Evolutionary conservation across 2,797 vertebrate species (phyloP), one percentile per base, ranked within the genome.

Genomic region (Orestias chungarensis): DNA sequence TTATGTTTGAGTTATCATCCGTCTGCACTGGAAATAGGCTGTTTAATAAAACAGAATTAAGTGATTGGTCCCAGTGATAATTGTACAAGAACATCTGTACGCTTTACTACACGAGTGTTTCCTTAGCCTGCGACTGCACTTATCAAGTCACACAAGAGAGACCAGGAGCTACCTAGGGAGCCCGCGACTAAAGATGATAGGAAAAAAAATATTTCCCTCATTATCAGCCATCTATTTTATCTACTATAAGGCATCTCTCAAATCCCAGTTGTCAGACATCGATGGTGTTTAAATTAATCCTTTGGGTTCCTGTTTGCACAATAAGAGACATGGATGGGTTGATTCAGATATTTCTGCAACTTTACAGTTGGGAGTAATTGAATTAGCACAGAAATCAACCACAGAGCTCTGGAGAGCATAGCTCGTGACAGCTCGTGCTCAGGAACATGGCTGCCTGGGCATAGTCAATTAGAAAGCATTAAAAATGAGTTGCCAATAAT

Each of bases 151-250:
- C 86, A 92, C 87, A 88, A 82, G 81, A 86, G 88, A 84, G 86
- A 83, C 85, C 20, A 27, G 75, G 79, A 85, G 75, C 84, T 72
- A 82, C 83, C 83, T 76, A 74, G 76, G 85, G 83, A 86, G 83
- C 86, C 85, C 54, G 76, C 80, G 88, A 88, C 88, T 71, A 81
- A 67, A 57, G 59, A 62, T 15, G 38, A 33, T 23, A 46, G 10
- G 29, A 40, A 50, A 66, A 81, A 59, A 64, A 75, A 80, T 25
- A 82, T 82, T 81, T 82, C 5, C 67, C 88, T 93, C 88, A 88
- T 93, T 93, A 93, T 92, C 90, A 89, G 87, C 90, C 88, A 89
- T 93, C 89, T 92, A 91, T 85, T 92, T 91, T 90, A 92, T 93
- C 90, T 88, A 87, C 89, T 88, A 76, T 81, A 85, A 88, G 88